A percentile compares a stretch with the other conserved stretches of the same genome.
Evolutionary conservation across 2,888 invertebrate species (phyloP).

Genomic region (Caenorhabditis auriculariae): DNA sequence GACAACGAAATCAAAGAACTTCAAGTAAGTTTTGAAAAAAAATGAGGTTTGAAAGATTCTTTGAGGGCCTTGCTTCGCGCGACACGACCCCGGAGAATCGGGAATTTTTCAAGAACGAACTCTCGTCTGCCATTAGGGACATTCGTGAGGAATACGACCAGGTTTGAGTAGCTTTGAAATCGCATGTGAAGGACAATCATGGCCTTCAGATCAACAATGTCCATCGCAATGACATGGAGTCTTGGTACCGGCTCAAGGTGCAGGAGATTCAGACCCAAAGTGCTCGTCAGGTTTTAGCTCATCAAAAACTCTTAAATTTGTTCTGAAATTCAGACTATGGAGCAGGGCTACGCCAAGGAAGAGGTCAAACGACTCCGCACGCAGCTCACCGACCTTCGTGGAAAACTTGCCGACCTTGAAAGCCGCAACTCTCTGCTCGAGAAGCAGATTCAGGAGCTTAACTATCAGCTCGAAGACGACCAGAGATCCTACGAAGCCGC

Average conservation of each 20-base stretch:
- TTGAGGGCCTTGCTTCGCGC: slow-evolving; percentile 67
- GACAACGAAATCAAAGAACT: slow-evolving; percentile 61
- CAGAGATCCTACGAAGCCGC: slow-evolving; percentile 66
- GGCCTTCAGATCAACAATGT: slow-evolving; percentile 59
- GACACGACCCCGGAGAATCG: slow-evolving; percentile 69
- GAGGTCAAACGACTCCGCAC: slow-evolving; percentile 66
- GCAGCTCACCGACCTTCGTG: slow-evolving; percentile 65
- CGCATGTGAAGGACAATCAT: no score
- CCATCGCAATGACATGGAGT: slow-evolving; percentile 67
- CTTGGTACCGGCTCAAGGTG: slow-evolving; percentile 68
- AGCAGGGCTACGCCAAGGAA: slow-evolving; percentile 66
- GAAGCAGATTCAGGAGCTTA: slow-evolving; percentile 67
- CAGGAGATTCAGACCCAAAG: slow-evolving; percentile 68
- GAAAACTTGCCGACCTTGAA: slow-evolving; percentile 67
- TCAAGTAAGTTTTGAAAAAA: slow-evolving; percentile 63
- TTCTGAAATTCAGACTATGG: slow-evolving; percentile 14
- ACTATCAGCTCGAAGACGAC: slow-evolving; percentile 67
- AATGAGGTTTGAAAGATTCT: slow-evolving; percentile 68
- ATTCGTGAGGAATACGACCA: slow-evolving; percentile 68
- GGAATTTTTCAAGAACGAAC: slow-evolving; percentile 69
- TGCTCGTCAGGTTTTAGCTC: slow-evolving; percentile 66
- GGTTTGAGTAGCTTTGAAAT: slow-evolving; percentile 54
- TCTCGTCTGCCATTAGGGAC: slow-evolving; percentile 67
- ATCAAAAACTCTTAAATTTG: slow-evolving; percentile 1
- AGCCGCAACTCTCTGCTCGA: slow-evolving; percentile 67